A percentile compares a stretch with the other conserved stretches of the same genome.
Evolutionary conservation across 2,113 vertebrate genomes (phyloP).

Genomic region (Sula dactylatra): DNA sequence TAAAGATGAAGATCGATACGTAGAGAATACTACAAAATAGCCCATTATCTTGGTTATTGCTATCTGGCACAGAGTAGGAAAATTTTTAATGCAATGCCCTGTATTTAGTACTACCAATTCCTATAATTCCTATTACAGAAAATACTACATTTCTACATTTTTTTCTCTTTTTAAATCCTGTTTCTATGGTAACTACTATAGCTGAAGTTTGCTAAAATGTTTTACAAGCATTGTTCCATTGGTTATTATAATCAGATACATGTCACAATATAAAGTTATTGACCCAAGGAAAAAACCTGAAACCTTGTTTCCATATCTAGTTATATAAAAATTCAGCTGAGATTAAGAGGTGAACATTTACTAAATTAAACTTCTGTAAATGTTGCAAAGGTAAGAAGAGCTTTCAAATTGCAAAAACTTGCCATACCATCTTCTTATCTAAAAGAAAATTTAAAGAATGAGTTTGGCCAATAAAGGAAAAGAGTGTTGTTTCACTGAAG

Average conservation of each 20-base stretch:
- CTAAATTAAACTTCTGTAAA: background rate
- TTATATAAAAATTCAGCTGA: background rate
- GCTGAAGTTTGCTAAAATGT: background rate
- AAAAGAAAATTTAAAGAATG: background rate
- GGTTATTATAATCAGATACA: background rate
- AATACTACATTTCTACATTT: background rate
- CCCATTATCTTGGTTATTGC: background rate
- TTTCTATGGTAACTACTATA: slow-evolving; percentile 28
- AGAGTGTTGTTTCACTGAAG: background rate
- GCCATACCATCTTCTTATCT: background rate
- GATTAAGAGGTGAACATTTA: background rate
- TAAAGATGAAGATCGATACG: background rate
- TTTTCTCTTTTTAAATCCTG: background rate
- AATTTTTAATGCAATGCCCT: background rate
- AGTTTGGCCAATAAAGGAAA: background rate
- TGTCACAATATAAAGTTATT: background rate
- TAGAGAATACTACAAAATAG: background rate
- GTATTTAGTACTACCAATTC: background rate
- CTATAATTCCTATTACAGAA: background rate
- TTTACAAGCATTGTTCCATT: background rate
- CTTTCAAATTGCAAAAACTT: background rate
- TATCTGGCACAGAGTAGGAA: background rate
- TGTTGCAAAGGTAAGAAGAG: background rate
- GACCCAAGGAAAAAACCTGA: background rate
- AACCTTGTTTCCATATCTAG: background rate